Percentiles rank a stretch among this genome's conserved stretches.
Conservation (phyloP, 1,140 invertebrate genomes). For the Pemphigus obesinymphae region DNA sequence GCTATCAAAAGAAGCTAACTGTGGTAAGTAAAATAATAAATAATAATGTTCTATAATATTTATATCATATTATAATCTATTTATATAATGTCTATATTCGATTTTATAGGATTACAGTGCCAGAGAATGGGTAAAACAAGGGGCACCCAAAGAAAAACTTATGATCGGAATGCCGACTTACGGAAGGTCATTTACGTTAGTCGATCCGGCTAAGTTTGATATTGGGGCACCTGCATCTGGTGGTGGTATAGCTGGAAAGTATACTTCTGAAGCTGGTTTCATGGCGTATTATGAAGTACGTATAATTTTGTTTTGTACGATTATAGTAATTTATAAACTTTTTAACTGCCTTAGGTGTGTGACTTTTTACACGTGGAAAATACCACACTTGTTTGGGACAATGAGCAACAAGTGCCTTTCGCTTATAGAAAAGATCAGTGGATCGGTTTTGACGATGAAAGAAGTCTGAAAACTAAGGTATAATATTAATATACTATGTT, state of each 20-base stretch:
- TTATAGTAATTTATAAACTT: background rate
- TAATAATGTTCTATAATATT: too few species aligned
- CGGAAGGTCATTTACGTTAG: constrained; percentile 89
- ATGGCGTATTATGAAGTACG: constrained; percentile 86
- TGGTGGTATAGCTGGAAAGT: constrained; percentile 77
- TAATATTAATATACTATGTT: too few species aligned
- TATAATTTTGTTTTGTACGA: background rate
- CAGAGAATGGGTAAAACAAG: constrained; percentile 87
- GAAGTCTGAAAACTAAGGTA: constrained; percentile 88
- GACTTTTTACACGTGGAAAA: constrained; percentile 86
- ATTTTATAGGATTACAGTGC: constrained; percentile 75
- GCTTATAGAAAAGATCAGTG: constrained; percentile 87
- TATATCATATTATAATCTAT: too few species aligned
- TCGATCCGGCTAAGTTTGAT: constrained; percentile 80
- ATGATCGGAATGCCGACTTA: constrained; percentile 94
- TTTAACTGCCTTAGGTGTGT: constrained; percentile 63
- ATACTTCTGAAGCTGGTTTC: constrained; percentile 82
- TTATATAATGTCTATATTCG: background rate
- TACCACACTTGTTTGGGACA: constrained; percentile 92
- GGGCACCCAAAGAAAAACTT: constrained; percentile 90
- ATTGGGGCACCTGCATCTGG: constrained; percentile 86
- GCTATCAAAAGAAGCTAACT: constrained; percentile 84
- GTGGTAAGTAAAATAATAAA: constrained; percentile 60
- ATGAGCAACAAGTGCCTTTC: constrained; percentile 91
- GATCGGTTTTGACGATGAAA: constrained; percentile 93